phyloP scores from a whole-genome alignment of 2,888 invertebrate genomes.

The Anarsia innoxiella region DNA sequence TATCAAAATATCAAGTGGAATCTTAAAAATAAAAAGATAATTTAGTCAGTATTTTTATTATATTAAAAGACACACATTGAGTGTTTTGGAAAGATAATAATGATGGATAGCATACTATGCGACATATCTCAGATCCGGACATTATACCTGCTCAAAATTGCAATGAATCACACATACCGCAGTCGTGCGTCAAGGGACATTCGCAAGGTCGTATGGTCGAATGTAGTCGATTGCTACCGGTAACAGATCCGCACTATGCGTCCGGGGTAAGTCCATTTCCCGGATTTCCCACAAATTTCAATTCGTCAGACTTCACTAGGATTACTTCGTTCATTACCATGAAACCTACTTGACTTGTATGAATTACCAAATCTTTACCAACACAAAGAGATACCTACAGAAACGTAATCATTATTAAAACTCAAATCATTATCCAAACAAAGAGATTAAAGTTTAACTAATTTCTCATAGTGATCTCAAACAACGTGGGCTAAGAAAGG shows the following conservation, averaged over 20 bases:
- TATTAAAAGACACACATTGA: too few relatives aligned
- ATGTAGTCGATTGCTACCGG: constrained; percentile 33
- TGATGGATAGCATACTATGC: constrained; percentile 21
- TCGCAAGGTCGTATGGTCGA: constrained; percentile 59
- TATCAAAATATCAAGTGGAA: constrained; percentile 1
- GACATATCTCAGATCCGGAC: constrained; percentile 12
- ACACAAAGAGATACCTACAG: too few relatives aligned
- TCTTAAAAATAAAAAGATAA: neutral
- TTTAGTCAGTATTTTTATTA: neutral
- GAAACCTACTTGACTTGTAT: too few relatives aligned
- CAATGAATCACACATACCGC: constrained; percentile 34
- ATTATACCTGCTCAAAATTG: constrained; percentile 22
- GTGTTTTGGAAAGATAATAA: too few relatives aligned
- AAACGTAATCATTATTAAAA: too few relatives aligned
- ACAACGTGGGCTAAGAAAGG: constrained; percentile 28
- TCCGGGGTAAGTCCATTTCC: too few relatives aligned
- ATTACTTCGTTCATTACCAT: too few relatives aligned
- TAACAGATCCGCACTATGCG: neutral
- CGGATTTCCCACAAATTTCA: too few relatives aligned
- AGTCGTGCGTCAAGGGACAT: constrained; percentile 41
- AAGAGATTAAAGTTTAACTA: constrained; percentile 21
- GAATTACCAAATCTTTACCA: too few relatives aligned
- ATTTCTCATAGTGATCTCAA: constrained; percentile 32
- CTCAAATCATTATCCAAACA: neutral
- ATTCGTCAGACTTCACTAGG: too few relatives aligned